Evolutionary conservation across 2,888 invertebrate genomes (phyloP).

Genomic region (Cephus pygmeus): DNA sequence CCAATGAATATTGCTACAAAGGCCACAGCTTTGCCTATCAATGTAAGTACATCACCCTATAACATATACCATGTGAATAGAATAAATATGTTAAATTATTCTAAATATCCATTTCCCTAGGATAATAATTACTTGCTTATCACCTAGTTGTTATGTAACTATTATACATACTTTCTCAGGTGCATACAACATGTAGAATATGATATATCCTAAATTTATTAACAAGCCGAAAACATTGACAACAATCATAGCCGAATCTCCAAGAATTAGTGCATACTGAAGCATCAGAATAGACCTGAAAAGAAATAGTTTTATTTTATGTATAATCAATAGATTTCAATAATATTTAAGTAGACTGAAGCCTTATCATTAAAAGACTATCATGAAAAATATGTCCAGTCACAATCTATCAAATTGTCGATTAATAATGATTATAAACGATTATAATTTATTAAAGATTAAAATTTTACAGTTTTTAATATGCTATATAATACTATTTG

Average conservation of each 20-base stretch:
- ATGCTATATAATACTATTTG: background rate
- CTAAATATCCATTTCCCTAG: background rate
- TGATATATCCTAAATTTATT: slow-evolving; percentile 76
- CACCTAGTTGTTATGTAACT: background rate
- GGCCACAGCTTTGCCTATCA: slow-evolving; percentile 69
- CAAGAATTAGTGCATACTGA: slow-evolving; percentile 79
- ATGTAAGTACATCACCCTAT: slow-evolving; percentile 39
- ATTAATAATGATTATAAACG: no score
- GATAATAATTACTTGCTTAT: background rate
- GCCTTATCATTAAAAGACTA: slow-evolving; percentile 3
- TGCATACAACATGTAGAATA: slow-evolving; percentile 76
- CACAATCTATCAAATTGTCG: background rate
- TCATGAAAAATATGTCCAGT: background rate
- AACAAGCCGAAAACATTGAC: slow-evolving; percentile 81
- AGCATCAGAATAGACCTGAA: slow-evolving; percentile 80
- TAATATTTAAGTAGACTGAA: background rate
- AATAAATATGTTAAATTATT: background rate
- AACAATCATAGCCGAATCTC: slow-evolving; percentile 80
- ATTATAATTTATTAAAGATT: background rate
- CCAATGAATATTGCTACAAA: slow-evolving; percentile 72
- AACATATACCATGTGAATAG: slow-evolving; percentile 7
- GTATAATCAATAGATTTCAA: background rate
- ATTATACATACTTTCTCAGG: slow-evolving; percentile 60
- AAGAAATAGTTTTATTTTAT: slow-evolving; percentile 24
- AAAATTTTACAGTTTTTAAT: background rate